Conservation (phyloP, 2,113 vertebrate species). For the Dipodomys ordii region DNA sequence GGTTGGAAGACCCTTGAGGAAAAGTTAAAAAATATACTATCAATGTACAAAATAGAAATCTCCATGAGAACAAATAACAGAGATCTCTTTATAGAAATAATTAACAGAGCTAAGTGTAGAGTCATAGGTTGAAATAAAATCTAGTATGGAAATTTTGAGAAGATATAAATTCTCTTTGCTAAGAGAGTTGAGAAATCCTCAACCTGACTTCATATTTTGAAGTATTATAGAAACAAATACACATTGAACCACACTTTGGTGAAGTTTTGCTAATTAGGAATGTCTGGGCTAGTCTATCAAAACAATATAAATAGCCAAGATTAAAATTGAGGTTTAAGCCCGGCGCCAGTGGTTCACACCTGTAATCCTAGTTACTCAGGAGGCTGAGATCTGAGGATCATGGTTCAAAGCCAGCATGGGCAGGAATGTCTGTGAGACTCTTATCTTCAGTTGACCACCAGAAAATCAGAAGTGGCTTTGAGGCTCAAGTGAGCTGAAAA, state of each 20-base stretch:
- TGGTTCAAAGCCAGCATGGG: no score
- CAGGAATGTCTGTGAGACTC: no score
- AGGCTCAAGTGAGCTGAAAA: no score
- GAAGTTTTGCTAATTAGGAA: background rate
- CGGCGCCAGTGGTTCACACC: no score
- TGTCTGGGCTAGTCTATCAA: background rate
- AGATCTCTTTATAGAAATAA: background rate
- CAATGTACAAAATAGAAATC: background rate
- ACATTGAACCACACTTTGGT: background rate
- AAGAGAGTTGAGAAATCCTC: background rate
- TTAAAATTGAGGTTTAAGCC: background rate
- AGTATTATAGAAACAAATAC: background rate
- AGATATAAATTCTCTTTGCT: background rate
- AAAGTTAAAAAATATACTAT: background rate
- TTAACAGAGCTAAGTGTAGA: background rate
- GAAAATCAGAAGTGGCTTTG: no score
- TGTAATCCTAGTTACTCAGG: no score
- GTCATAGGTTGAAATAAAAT: background rate
- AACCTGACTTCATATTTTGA: conserved; percentile 20
- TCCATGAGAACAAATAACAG: background rate
- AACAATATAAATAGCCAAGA: background rate
- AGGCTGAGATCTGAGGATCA: no score
- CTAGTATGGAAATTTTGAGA: background rate
- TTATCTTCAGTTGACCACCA: no score
- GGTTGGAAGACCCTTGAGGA: background rate